A percentile compares a stretch with the other conserved stretches of the same genome.
Evolutionary conservation across 1,140 invertebrate species (phyloP).

Genomic region (Popillia japonica): DNA sequence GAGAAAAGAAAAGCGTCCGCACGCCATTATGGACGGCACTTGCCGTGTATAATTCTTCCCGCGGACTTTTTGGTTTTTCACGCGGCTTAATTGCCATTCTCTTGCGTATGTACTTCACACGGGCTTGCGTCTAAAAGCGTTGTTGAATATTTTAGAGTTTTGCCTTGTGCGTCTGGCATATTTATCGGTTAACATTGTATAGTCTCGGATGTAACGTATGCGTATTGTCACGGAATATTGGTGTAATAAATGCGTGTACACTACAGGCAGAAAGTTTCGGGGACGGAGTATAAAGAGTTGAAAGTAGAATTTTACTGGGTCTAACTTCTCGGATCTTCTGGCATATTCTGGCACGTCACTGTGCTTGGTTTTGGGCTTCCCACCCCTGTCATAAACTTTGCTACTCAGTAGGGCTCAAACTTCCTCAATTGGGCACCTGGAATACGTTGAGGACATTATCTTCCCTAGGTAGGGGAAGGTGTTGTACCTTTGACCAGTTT

Average conservation of each 20-base stretch:
- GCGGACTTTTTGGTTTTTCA: background rate
- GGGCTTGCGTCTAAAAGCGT: constrained; percentile 9
- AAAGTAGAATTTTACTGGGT: too few species aligned
- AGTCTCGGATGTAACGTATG: background rate
- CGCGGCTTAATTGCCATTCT: background rate
- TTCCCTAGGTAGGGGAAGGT: too few species aligned
- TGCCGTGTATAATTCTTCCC: constrained; percentile 32
- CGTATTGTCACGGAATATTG: background rate
- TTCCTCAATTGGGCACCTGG: too few species aligned
- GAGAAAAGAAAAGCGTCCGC: background rate
- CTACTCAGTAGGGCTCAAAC: too few species aligned
- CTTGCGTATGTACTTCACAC: background rate
- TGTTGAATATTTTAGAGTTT: constrained; percentile 16
- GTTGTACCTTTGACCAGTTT: too few species aligned
- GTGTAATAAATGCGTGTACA: background rate
- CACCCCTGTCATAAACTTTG: too few species aligned
- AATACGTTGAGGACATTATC: too few species aligned
- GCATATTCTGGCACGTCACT: too few species aligned
- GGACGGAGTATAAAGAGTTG: too few species aligned
- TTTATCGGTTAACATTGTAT: background rate
- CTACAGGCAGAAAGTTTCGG: too few species aligned
- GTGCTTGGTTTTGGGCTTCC: too few species aligned
- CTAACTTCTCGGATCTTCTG: too few species aligned
- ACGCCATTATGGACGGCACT: constrained; percentile 19
- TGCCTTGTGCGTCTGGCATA: background rate